Base-by-base conservation (phyloP, 2,888 invertebrate species). In the Drymonia ruficornis region DNA sequence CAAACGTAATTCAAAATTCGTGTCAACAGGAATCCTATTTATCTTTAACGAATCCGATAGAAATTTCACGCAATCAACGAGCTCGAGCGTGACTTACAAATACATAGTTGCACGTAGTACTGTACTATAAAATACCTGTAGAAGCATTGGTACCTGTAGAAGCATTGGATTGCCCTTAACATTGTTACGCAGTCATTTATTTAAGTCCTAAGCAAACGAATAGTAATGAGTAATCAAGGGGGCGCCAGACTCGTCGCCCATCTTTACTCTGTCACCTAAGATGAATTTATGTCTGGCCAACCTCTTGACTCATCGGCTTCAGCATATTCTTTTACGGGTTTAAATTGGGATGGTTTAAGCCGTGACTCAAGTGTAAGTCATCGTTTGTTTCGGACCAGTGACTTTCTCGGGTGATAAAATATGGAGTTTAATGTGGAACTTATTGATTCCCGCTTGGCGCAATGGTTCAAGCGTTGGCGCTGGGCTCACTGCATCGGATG, bases 271-370 rank as follows among this genome's bases (percentile, higher is more conserved):
- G 78, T 73, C 73, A 61, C 63, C 58, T 11, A 56, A 65, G 77
- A 82, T 79, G 76, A 80, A 83, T 83, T 80, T 73, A 74, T 64
- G 63, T 63, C 71, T 63, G 56, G 50, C 28, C 63, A 66, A 59
- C 61, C 66, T 68, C 67, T 78, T 83, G 83, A 84, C 72, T 83
- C 82, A 84, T 65, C 71, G 66, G 56, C 68, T 76, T 66, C 64
- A 68, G 60, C 8, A 72, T 76, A 74, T 76, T 78, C 73, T 70
- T 72, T 63, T 62, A 59, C 18, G 16, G 34, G 34, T 62, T 71
- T 66, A 71, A 81, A 78, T 78, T 79, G 72, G 65, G 59, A 63
- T 50, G 49, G 43, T 63, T 65, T 59, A 56, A 55, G 48, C 55
- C 59, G 63, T 82, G 81, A 81, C 65, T 81, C 81, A 80, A 72